Percentiles rank a stretch among this genome's conserved stretches.
Conservation (phyloP, 2,113 vertebrate species). For the Sula dactylatra region DNA sequence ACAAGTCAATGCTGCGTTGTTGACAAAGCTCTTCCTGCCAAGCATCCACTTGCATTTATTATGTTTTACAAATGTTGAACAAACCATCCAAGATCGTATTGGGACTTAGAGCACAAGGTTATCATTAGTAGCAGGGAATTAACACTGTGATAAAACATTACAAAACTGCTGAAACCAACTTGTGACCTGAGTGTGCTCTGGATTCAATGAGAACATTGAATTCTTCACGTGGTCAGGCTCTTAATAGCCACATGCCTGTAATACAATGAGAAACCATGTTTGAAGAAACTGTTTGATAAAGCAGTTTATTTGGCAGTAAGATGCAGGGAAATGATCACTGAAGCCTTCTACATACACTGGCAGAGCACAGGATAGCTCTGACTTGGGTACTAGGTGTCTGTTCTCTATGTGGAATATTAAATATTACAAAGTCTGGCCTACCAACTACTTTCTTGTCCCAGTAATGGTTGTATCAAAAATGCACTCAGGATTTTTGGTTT, state of each 20-base stretch:
- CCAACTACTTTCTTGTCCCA: not conserved
- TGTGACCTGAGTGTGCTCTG: not conserved
- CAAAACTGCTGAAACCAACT: not conserved
- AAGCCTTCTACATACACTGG: not conserved
- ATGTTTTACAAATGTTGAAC: not conserved
- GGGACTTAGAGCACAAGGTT: not conserved
- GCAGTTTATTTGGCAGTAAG: not conserved
- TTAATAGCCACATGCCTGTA: not conserved
- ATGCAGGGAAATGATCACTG: not conserved
- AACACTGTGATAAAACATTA: not conserved
- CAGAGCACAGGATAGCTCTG: not conserved
- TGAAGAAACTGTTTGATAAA: not conserved
- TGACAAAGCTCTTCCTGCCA: not conserved
- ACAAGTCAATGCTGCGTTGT: not conserved
- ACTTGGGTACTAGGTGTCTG: not conserved
- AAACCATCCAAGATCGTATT: not conserved
- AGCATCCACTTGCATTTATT: not conserved
- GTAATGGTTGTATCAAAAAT: not conserved
- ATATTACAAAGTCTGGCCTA: not conserved
- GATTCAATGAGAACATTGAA: not conserved
- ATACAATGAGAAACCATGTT: not conserved
- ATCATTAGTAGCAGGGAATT: not conserved
- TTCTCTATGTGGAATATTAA: not conserved
- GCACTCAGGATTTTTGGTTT: not conserved
- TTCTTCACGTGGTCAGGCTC: not conserved